Conservation (phyloP, 1,140 invertebrate genomes). For the Platorchestia sp. region DNA sequence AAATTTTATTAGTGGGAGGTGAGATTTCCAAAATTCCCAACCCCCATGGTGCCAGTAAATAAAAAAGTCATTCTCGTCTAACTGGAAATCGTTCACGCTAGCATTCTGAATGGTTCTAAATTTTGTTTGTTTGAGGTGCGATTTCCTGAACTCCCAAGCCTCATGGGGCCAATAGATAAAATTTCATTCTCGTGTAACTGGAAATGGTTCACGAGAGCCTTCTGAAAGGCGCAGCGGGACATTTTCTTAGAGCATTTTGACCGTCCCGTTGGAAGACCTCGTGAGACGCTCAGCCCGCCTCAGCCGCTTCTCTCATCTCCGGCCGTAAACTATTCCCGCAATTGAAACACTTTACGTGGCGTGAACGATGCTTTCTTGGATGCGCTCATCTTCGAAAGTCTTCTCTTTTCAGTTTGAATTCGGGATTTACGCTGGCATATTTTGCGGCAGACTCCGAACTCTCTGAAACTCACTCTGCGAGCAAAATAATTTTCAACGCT, state of each 20-base stretch:
- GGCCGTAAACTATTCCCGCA: background rate
- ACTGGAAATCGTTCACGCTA: background rate
- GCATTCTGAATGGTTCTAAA: background rate
- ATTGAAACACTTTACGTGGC: constrained; percentile 26
- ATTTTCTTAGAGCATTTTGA: background rate
- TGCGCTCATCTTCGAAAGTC: background rate
- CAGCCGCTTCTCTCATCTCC: background rate
- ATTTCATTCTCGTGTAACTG: background rate
- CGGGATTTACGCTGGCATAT: constrained; percentile 44
- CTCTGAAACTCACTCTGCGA: constrained; percentile 33
- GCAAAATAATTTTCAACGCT: constrained; percentile 53
- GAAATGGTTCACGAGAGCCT: background rate
- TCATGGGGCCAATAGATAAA: background rate
- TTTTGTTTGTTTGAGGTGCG: no score
- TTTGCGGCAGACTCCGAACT: constrained; percentile 34
- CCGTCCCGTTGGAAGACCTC: background rate
- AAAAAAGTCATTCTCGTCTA: background rate
- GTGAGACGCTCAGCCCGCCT: background rate
- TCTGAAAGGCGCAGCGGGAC: background rate
- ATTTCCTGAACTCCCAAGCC: no score
- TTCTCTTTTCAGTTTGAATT: constrained; percentile 13
- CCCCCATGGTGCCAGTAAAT: background rate
- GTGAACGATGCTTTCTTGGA: constrained; percentile 7
- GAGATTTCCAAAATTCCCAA: background rate
- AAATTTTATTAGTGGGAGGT: background rate